A percentile compares a stretch with the other conserved stretches of the same genome.
phyloP scores from a whole-genome alignment of 1,140 invertebrate species.

The Tachypleus tridentatus region DNA sequence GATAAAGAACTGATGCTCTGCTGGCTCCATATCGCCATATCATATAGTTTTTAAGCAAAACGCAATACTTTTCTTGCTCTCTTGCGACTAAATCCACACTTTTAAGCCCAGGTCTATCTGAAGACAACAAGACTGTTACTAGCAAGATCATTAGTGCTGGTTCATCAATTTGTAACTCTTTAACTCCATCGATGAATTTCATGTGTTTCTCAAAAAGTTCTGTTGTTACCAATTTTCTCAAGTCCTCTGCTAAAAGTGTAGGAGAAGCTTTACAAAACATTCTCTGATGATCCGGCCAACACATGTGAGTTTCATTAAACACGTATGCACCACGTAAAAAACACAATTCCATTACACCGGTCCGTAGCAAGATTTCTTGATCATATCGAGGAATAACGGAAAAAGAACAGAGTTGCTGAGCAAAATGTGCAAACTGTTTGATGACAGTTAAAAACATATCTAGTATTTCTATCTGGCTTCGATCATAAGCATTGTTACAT shows the following conservation, averaged over 20 bases:
- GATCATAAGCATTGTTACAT: conserved; percentile 1
- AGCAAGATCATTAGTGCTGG: conserved; percentile 38
- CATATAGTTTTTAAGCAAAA: conserved; percentile 38
- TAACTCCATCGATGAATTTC: conserved; percentile 33
- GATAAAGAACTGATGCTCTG: conserved; percentile 32
- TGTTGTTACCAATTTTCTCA: conserved; percentile 24
- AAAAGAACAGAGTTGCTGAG: conserved; percentile 29
- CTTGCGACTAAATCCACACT: conserved; percentile 28
- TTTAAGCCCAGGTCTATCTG: conserved; percentile 35
- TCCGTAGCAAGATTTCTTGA: conserved; percentile 37
- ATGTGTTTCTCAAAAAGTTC: conserved; percentile 39
- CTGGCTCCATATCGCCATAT: conserved; percentile 34
- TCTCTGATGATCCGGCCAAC: conserved; percentile 3
- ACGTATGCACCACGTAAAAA: conserved; percentile 33
- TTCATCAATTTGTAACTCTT: conserved; percentile 37
- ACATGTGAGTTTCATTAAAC: conserved; percentile 25
- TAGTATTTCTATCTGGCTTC: conserved; percentile 10
- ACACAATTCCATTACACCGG: conserved; percentile 39
- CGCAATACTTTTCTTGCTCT: conserved; percentile 38
- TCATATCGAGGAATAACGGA: conserved; percentile 33
- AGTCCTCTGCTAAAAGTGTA: conserved; percentile 19
- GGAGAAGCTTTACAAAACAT: neutral
- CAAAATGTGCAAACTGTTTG: conserved; percentile 27
- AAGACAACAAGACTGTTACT: conserved; percentile 38
- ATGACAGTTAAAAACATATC: conserved; percentile 29